phyloP scores from a whole-genome alignment of 35 echinoderm and acorn worm species.

The Ophiothrix spiculata region DNA sequence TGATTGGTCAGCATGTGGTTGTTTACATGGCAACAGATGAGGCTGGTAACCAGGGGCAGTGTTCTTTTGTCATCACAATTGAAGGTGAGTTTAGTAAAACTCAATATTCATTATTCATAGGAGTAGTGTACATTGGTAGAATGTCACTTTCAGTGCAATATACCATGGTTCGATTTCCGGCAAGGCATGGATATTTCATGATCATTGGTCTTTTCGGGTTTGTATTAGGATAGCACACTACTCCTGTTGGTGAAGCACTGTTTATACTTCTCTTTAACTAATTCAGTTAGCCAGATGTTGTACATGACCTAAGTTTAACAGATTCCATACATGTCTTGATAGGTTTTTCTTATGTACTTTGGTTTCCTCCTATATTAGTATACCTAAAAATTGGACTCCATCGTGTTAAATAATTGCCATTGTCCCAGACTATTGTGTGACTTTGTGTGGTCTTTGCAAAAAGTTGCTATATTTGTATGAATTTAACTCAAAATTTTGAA shows the following conservation, averaged over 20 bases:
- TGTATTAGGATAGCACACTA: neutral
- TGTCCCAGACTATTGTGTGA: no score
- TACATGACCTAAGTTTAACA: no score
- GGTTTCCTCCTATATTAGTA: no score
- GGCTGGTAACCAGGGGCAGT: neutral
- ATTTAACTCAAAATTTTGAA: no score
- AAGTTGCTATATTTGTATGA: no score
- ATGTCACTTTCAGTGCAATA: neutral
- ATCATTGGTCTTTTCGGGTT: neutral
- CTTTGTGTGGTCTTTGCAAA: no score
- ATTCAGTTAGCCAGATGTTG: no score
- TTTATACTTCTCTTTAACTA: neutral
- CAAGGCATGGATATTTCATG: neutral
- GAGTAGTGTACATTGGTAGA: neutral
- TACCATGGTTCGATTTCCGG: no score
- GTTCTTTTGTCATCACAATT: neutral
- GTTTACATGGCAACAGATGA: slow-evolving; percentile 12
- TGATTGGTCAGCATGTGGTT: neutral
- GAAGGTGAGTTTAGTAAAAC: neutral
- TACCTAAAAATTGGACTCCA: no score
- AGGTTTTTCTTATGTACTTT: no score
- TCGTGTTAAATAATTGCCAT: no score
- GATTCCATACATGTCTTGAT: no score
- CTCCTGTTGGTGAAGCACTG: neutral
- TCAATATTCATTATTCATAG: neutral